Base-by-base conservation (phyloP, 2,888 invertebrate genomes). In the Folsomia manolachei region DNA sequence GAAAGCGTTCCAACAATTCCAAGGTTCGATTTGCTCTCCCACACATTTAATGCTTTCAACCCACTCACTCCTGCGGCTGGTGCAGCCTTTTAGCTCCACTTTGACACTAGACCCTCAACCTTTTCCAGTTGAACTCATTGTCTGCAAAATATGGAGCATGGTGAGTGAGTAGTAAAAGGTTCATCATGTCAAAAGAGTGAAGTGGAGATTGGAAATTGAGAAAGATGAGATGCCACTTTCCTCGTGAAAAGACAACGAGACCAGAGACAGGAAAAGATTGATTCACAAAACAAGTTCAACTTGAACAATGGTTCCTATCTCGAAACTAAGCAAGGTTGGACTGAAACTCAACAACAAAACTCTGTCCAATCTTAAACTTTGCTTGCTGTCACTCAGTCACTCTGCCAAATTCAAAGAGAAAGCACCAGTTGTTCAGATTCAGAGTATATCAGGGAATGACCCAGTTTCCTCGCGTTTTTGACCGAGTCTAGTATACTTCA, bases 211-310 rank as follows among this genome's bases (percentile, higher is more conserved):
- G 56, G 56, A 56, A 56, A 56, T 18, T 56, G 56, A 19, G 65
- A 66, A 66, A 66, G 65, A 66, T 66, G 65, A 66, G 65, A 52
- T 66, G 65, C 39, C 65, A 66, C 65, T 51, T 51, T 51, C 23
- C 23, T 63, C 26, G 14, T 27, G 23, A 19, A 62, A 62, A 25
- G 62, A 62, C 62, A 62, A 39, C 39, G 39, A 39, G 24, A n/a
- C n/a, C n/a, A n/a, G n/a, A n/a, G n/a, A 62, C 60, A 19, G 60
- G 4, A 4, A 21, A 60, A 64, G 64, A 64, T 66, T 66, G 51
- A 52, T 66, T 66, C 21, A 19, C 56, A 7, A 56, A 19, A 7
- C 56, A 18, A 56, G 56, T 19, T 56, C 56, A 56, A 56, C 18
- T 56, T 21, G 19, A 56, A 56, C 56, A 56, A 56, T 56, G 56